These are phyloP conservation scores for Camptogramma bilineatum DNA, from an alignment of 2,888 invertebrate species.

Conservation along the genomic window DNA sequence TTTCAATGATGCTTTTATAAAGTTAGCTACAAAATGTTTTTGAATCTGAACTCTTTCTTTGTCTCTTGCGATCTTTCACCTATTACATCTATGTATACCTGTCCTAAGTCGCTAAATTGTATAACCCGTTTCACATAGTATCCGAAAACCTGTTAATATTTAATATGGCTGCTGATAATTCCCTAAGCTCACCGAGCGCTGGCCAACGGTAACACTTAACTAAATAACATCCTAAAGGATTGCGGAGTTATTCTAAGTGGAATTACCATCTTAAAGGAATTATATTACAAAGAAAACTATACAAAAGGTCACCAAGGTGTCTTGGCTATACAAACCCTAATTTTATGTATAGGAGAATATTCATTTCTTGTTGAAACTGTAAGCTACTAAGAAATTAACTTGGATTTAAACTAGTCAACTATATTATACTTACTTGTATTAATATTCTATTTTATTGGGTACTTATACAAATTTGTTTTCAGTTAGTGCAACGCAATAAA, in stretches of 20 bases:
- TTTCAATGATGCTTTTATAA: constrained; percentile 30
- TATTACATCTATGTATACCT: neutral
- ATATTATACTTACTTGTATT: neutral
- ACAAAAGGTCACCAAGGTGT: constrained; percentile 58
- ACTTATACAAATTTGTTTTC: neutral
- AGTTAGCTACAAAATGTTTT: neutral
- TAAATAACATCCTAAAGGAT: constrained; percentile 30
- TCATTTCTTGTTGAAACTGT: neutral
- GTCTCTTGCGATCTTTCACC: neutral
- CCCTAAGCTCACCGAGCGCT: constrained; percentile 24
- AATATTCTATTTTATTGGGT: neutral
- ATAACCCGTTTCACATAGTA: constrained; percentile 10
- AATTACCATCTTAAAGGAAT: constrained; percentile 73
- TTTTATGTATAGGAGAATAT: constrained; percentile 1
- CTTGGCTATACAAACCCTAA: constrained; percentile 28
- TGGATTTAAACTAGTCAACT: neutral
- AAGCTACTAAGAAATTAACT: neutral
- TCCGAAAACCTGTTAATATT: constrained; percentile 28
- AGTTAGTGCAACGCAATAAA: constrained; percentile 3
- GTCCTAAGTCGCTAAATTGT: neutral
- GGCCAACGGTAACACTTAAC: constrained; percentile 31
- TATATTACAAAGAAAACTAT: constrained; percentile 54
- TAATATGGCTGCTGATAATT: constrained; percentile 30
- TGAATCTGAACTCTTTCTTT: neutral
- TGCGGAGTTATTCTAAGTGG: constrained; percentile 54